A percentile compares a stretch with the other conserved stretches of the same genome.
Conservation (phyloP, 2,113 vertebrate genomes). For the Barbus barbus region DNA sequence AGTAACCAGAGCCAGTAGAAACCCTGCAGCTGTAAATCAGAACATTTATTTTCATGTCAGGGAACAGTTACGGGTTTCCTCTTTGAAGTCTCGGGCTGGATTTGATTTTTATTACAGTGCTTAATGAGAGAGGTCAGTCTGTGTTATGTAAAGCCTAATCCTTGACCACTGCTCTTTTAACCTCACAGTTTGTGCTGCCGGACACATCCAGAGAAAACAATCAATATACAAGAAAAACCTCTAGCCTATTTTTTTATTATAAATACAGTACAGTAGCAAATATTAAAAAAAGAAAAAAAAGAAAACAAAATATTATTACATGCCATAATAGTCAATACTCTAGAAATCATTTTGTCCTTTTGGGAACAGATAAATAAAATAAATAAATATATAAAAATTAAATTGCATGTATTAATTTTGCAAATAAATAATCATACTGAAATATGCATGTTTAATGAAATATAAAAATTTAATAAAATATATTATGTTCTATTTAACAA, state of each 20-base stretch:
- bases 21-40: slow-evolving; percentile 44
- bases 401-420: no score
- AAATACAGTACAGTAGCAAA: background rate
- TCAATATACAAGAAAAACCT: background rate
- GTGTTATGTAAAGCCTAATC: background rate
- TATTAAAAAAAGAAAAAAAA: no score
- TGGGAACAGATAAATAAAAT: no score
- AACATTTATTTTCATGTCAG: slow-evolving; percentile 22
- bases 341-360: no score
- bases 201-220: background rate
- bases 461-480: no score
- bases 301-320: no score
- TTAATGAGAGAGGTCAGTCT: slow-evolving; percentile 19
- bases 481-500: no score
- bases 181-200: background rate
- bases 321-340: no score
- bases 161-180: background rate
- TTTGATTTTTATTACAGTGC: background rate
- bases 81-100: slow-evolving; percentile 36
- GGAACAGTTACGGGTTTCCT: slow-evolving; percentile 37
- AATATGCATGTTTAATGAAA: no score
- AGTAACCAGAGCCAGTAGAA: no score
- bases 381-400: no score
- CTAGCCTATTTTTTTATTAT: background rate
- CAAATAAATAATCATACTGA: no score